Conservation (phyloP, 92 coral and sea anemone species). For the Epizoanthus fatuus region DNA sequence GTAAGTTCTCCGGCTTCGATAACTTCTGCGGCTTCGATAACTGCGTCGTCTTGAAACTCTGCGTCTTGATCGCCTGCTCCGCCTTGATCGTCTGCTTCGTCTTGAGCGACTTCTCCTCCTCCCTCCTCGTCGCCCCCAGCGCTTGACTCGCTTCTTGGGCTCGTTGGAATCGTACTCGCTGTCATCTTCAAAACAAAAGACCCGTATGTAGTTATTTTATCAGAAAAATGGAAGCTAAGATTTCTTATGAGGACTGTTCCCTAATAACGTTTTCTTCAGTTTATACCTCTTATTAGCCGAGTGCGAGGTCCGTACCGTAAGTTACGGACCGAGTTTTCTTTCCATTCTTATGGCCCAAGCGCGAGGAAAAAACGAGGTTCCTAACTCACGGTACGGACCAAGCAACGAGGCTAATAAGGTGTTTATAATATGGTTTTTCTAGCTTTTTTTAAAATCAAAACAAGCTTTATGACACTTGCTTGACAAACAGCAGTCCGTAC, state of each 20-base stretch:
- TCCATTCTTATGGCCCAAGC: too few species aligned
- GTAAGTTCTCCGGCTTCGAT: background rate
- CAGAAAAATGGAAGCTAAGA: background rate
- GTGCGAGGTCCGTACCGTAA: too few species aligned
- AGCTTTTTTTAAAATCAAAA: too few species aligned
- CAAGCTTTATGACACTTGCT: too few species aligned
- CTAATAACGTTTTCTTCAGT: background rate
- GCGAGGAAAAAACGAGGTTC: too few species aligned
- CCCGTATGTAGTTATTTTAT: background rate
- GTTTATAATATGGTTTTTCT: too few species aligned
- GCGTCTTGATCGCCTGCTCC: background rate
- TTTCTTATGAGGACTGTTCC: background rate
- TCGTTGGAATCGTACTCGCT: slow-evolving; percentile 5
- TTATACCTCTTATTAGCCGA: too few species aligned
- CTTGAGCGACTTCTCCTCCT: slow-evolving; percentile 13
- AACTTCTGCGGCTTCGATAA: slow-evolving; percentile 13
- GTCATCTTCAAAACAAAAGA: background rate
- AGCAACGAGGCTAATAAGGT: too few species aligned
- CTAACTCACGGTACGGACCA: too few species aligned
- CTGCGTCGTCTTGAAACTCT: slow-evolving; percentile 10
- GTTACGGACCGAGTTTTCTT: too few species aligned
- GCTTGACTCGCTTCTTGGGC: slow-evolving; percentile 35
- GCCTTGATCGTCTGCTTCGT: slow-evolving; percentile 19
- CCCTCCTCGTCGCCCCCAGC: slow-evolving; percentile 32
- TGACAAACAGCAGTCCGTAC: too few species aligned